Conservation (phyloP, 2,113 vertebrate genomes). For the Ranitomeya variabilis region DNA sequence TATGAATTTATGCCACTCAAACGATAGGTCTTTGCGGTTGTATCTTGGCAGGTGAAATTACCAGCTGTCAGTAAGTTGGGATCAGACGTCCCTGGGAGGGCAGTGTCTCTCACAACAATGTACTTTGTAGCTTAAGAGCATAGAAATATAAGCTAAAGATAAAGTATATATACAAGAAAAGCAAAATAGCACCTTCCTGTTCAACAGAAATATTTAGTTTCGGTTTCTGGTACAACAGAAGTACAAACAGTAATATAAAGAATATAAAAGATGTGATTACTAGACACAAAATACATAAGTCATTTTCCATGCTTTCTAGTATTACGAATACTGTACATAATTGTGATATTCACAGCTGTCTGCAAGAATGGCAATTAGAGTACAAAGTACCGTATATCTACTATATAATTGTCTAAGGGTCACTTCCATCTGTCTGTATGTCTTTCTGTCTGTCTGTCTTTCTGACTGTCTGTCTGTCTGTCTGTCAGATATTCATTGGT, state of each 20-base stretch:
- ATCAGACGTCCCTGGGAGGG: background rate
- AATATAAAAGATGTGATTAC: background rate
- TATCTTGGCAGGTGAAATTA: slow-evolving; percentile 38
- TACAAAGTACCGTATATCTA: too few relatives aligned
- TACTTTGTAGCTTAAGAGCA: background rate
- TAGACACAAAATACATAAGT: too few relatives aligned
- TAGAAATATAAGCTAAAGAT: background rate
- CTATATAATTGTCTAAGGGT: too few relatives aligned
- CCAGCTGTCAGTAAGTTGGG: slow-evolving; percentile 12
- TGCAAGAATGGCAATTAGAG: too few relatives aligned
- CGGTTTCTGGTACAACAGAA: background rate
- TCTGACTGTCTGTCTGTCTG: too few relatives aligned
- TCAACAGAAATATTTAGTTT: background rate
- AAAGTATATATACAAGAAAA: background rate
- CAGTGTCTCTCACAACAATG: background rate
- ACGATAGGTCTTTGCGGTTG: background rate
- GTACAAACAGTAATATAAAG: background rate
- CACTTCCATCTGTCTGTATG: too few relatives aligned
- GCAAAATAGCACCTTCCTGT: background rate
- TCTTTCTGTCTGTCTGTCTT: too few relatives aligned
- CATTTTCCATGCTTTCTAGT: too few relatives aligned
- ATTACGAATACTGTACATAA: too few relatives aligned
- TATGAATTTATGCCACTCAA: slow-evolving; percentile 17
- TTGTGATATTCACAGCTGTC: too few relatives aligned
- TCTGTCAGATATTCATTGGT: too few relatives aligned